Conservation (phyloP, 2,888 invertebrate genomes). For the Miltochrista miniata region DNA sequence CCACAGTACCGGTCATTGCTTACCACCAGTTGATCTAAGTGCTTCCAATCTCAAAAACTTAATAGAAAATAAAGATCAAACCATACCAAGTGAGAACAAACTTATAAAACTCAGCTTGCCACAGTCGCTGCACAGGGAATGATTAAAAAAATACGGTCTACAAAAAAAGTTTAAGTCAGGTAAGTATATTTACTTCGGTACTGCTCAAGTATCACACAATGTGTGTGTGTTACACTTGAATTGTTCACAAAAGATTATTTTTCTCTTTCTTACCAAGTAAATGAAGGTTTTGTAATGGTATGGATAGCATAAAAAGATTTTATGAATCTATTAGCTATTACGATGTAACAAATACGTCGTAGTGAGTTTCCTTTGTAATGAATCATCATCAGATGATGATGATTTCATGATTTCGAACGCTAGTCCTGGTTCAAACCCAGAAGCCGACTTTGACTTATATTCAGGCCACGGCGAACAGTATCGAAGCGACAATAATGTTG, state of each 20-base stretch:
- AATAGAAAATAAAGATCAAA: neutral
- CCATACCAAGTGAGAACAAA: neutral
- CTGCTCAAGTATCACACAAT: slow-evolving; percentile 25
- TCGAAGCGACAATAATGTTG: no score
- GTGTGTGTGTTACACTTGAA: slow-evolving; percentile 73
- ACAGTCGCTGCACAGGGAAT: neutral
- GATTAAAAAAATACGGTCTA: slow-evolving; percentile 56
- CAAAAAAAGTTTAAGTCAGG: slow-evolving; percentile 72
- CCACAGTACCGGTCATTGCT: no score
- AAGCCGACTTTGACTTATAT: no score
- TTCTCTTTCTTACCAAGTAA: slow-evolving; percentile 76
- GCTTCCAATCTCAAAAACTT: no score
- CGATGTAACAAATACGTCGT: no score
- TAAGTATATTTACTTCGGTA: no score
- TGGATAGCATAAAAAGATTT: slow-evolving; percentile 46
- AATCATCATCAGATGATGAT: no score
- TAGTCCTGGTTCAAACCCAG: no score
- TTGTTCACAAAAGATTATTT: slow-evolving; percentile 74
- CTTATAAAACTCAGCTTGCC: neutral
- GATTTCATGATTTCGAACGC: no score
- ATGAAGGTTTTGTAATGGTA: slow-evolving; percentile 62
- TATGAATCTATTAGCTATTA: neutral
- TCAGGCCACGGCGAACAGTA: no score
- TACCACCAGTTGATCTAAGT: no score
- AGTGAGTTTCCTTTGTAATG: no score